Conservation (phyloP, 2,888 invertebrate species). For the Augiades crinisus region DNA sequence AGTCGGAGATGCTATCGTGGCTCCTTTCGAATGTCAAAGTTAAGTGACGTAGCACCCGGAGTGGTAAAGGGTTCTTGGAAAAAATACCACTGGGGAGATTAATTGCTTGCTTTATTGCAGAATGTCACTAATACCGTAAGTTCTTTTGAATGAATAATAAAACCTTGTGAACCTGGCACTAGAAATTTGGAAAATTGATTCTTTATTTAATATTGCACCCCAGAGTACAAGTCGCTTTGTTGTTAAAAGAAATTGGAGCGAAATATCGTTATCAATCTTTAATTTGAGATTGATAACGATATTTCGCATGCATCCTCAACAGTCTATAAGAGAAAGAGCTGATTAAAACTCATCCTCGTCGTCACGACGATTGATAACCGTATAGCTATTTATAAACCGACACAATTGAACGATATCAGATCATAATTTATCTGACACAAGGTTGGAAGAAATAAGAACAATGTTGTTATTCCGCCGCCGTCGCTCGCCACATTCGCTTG, state of each 20-base stretch:
- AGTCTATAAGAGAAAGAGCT: neutral
- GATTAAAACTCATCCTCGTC: constrained; percentile 7
- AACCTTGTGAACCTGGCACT: no score
- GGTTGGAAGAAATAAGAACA: constrained; percentile 18
- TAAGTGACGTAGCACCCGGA: neutral
- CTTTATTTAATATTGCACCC: no score
- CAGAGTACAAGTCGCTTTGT: neutral
- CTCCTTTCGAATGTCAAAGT: constrained; percentile 9
- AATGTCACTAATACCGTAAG: no score
- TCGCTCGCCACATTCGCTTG: neutral
- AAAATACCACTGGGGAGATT: no score
- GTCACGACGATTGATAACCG: neutral
- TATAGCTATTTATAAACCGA: constrained; percentile 13
- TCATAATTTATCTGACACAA: constrained; percentile 14
- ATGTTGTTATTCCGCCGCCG: constrained; percentile 9
- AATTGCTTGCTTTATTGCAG: no score
- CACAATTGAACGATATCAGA: constrained; percentile 13
- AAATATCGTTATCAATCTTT: no score
- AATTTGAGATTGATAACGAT: no score
- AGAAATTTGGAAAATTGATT: no score
- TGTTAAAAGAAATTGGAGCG: neutral
- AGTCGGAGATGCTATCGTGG: constrained; percentile 17
- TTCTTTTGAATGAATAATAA: no score
- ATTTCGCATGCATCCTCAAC: neutral
- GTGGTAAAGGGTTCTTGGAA: neutral